Percentiles rank a stretch among this genome's conserved stretches.
Conservation (phyloP, 2,888 invertebrate genomes). For the Pecten maximus region DNA sequence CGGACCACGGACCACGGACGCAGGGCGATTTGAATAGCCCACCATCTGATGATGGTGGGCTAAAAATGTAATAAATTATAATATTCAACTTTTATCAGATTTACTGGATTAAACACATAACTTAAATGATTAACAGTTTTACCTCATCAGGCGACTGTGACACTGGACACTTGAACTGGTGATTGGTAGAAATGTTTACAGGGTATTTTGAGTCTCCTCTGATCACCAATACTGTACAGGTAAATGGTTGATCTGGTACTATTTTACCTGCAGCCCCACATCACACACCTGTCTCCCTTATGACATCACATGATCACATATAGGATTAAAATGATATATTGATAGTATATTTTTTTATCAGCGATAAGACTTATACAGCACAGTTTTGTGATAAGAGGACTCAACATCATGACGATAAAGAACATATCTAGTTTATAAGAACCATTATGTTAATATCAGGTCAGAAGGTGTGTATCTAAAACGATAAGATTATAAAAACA, state of each 20-base stretch:
- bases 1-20: no score
- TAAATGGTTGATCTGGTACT: neutral
- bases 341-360: neutral
- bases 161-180: no score
- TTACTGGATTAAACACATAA: no score
- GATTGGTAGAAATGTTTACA: no score
- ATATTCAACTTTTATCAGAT: no score
- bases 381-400: neutral
- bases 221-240: neutral
- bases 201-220: no score
- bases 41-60: no score
- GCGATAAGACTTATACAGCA: neutral
- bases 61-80: no score
- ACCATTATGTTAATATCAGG: neutral
- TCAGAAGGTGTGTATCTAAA: neutral
- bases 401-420: neutral
- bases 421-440: neutral
- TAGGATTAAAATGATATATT: neutral
- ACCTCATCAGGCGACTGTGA: no score
- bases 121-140: no score
- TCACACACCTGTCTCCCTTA: neutral
- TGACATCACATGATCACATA: neutral
- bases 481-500: conserved; percentile 6
- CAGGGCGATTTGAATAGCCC: no score
- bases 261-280: neutral